Evolutionary conservation across 2,888 invertebrate genomes (phyloP).

Genomic region (Tipula unca): DNA sequence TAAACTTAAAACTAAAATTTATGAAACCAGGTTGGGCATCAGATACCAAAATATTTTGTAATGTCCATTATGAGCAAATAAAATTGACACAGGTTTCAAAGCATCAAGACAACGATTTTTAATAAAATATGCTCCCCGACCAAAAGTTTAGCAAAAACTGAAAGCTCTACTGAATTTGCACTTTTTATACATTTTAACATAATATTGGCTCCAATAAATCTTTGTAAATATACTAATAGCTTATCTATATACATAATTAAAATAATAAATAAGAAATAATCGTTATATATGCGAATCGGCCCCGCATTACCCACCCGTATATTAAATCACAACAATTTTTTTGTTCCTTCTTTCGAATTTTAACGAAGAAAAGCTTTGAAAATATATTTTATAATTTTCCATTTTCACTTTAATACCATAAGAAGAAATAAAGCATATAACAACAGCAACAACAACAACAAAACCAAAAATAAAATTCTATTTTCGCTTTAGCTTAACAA

Average conservation of each 20-base stretch:
- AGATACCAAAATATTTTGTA: too few species aligned
- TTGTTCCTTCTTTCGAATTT: not conserved
- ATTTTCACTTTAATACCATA: not conserved
- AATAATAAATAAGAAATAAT: not conserved
- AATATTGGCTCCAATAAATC: too few species aligned
- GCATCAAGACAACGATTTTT: too few species aligned
- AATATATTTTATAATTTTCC: not conserved
- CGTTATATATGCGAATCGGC: not conserved
- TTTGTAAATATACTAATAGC: not conserved
- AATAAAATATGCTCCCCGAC: too few species aligned
- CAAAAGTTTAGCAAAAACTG: too few species aligned
- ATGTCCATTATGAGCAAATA: too few species aligned
- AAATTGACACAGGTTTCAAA: too few species aligned
- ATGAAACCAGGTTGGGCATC: too few species aligned
- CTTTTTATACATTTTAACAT: too few species aligned
- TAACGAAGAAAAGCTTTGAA: not conserved
- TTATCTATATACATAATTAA: not conserved
- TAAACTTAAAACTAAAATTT: too few species aligned
- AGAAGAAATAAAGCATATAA: not conserved
- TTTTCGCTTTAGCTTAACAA: slow-evolving; percentile 1
- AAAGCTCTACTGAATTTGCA: too few species aligned
- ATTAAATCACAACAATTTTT: not conserved
- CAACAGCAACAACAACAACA: not conserved
- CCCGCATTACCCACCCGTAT: not conserved
- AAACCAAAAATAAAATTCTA: not conserved